Percentiles rank a stretch among this genome's conserved stretches.
Conservation (phyloP, 2,797 vertebrate species). For the Hypotaenidia okinawae region DNA sequence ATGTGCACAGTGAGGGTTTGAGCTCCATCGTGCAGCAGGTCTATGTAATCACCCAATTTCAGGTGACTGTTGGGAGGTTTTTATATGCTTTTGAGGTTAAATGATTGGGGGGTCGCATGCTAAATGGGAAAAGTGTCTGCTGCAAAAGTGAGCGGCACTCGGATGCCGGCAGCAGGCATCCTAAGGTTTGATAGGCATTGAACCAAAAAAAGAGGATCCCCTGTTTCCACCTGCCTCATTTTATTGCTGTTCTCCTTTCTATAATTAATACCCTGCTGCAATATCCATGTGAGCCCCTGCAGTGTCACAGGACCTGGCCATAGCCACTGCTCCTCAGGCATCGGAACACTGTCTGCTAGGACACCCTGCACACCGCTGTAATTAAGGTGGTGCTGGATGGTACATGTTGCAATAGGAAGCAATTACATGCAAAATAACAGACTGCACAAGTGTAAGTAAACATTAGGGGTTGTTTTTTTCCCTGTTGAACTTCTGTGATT, state of each 20-base stretch:
- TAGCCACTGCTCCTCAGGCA: not conserved
- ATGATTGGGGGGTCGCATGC: rapidly evolving
- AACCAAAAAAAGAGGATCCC: not conserved
- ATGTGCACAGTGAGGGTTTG: rapidly evolving
- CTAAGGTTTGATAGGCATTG: rapidly evolving
- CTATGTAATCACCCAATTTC: not conserved
- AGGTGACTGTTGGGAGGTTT: not conserved
- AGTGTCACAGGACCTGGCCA: not conserved
- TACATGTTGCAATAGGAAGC: slow-evolving; percentile 22
- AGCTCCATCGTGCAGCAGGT: not conserved
- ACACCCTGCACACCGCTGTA: not conserved
- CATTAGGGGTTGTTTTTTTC: not conserved
- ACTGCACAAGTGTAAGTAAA: slow-evolving; percentile 56
- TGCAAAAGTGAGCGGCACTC: not conserved
- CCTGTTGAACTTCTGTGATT: slow-evolving; percentile 33
- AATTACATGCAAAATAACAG: slow-evolving; percentile 59
- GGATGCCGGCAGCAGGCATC: rapidly evolving
- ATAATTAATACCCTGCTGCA: not conserved
- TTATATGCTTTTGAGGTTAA: not conserved
- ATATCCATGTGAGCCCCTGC: not conserved
- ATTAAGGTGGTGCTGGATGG: slow-evolving; percentile 3
- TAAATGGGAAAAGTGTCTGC: not conserved
- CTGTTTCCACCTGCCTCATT: not conserved
- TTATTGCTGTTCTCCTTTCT: not conserved
- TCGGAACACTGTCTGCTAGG: not conserved